Base-by-base conservation (phyloP, 2,113 vertebrate genomes). In the Paradoxurus hermaphroditus region DNA sequence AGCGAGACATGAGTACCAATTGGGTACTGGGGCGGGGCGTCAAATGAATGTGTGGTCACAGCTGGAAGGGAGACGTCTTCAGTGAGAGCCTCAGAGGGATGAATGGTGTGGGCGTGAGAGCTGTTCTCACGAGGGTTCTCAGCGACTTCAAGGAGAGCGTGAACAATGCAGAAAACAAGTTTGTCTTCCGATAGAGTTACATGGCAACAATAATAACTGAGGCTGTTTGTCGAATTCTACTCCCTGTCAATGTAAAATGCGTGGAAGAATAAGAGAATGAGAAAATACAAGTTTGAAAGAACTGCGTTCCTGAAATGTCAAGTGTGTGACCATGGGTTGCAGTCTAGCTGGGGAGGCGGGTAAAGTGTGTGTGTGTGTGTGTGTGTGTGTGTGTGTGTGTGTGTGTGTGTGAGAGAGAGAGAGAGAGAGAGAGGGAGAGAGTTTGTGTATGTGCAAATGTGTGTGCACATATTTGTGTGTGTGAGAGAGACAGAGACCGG, bases 11-110 rank as follows among this genome's bases (percentile, higher is more conserved):
- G n/a, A 63, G 10, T 44, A 36, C 23, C 29, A 41, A 78, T 6
- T 46, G 56, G 10, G 12, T 75, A 73, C 6, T 27, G 72, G 86
- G 16, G 6, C 19, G 39, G 27, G 4, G 3, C 25, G 23, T 62
- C 59, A 91, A 93, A 68, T 92, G 49, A 97, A 85, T 39, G 25
- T n/a, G 67, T 90, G 67, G 79, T 62, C 70, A 92, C 19, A 81
- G 36, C 81, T 79, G 25, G 56, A 85, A 78, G n/a, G 27, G 19
- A 96, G 63, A 15, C 14, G 31, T 53, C 51, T 81, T 53, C 84
- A 92, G 51, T 53, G 77, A 94, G 68, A 70, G 9, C 5, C 34
- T 81, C 77, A 94, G 27, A 77, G 46, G 41, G 91, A 39, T 49
- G 36, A 84, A 84, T 44, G 6, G 12, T 75, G 7, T 88, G 65